These are phyloP conservation scores for Petrophora chlorosata DNA, from an alignment of 2,888 invertebrate genomes.

Conservation along the genomic window DNA sequence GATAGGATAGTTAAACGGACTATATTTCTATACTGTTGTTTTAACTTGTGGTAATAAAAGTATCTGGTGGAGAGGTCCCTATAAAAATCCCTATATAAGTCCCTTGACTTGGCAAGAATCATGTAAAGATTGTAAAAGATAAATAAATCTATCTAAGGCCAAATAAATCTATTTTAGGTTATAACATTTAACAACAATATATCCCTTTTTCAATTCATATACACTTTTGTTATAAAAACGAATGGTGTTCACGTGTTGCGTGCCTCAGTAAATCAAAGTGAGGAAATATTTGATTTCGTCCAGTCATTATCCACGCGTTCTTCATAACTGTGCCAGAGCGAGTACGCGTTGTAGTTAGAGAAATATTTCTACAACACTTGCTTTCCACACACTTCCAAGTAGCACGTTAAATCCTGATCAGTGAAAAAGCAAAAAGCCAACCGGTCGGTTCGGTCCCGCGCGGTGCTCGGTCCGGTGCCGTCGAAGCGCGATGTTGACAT, in stretches of 20 bases:
- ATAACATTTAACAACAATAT: neutral
- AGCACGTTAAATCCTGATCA: neutral
- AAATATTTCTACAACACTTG: constrained; percentile 4
- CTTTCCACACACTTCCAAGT: constrained; percentile 7
- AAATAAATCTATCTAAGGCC: neutral
- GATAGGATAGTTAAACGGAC: too few relatives aligned
- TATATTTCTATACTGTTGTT: too few relatives aligned
- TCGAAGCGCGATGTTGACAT: constrained; percentile 27
- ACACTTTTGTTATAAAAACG: neutral
- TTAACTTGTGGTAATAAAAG: too few relatives aligned
- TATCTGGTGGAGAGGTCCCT: too few relatives aligned
- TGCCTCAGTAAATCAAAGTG: constrained; percentile 9
- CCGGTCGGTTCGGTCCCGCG: constrained; percentile 11
- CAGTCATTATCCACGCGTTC: constrained; percentile 19
- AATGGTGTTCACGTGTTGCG: constrained; percentile 2
- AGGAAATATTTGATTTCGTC: constrained; percentile 18
- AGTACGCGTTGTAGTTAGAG: constrained; percentile 1
- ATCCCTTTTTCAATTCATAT: too few relatives aligned
- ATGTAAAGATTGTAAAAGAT: neutral
- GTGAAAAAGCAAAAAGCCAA: constrained; percentile 1
- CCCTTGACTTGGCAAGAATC: neutral
- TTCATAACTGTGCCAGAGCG: constrained; percentile 18
- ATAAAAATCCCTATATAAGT: neutral
- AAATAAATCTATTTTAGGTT: neutral
- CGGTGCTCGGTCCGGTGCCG: neutral